Percentiles rank a stretch among this genome's conserved stretches.
Evolutionary conservation across 2,113 vertebrate species (phyloP).

Genomic region (Terrapene triunguis): DNA sequence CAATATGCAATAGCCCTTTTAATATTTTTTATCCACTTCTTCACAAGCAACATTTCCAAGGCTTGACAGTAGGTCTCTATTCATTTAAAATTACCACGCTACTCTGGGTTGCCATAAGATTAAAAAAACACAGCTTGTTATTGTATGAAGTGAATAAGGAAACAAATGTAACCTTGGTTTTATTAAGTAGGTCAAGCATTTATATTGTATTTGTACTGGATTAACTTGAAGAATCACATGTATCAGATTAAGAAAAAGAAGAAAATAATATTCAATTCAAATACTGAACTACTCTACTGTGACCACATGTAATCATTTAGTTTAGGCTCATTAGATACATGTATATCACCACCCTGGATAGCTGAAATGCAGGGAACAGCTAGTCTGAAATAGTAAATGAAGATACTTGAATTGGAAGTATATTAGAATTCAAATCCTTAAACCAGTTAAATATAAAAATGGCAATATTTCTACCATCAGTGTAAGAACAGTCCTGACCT

Average conservation of each 20-base stretch:
- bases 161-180: constrained; percentile 41
- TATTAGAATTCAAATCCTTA: not conserved
- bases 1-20: not conserved
- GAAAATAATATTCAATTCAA: not conserved
- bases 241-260: not conserved
- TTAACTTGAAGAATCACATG: not conserved
- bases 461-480: not conserved
- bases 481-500: not conserved
- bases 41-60: constrained; percentile 17
- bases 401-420: not conserved
- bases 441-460: not conserved
- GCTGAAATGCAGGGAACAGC: not conserved
- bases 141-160: constrained; percentile 28
- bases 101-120: not conserved
- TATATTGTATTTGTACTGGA: not conserved
- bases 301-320: not conserved
- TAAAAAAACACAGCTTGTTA: constrained; percentile 17
- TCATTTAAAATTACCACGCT: constrained; percentile 59
- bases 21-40: not conserved
- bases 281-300: not conserved
- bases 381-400: not conserved
- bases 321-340: not conserved
- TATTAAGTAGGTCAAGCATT: constrained; percentile 11
- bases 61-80: constrained; percentile 32
- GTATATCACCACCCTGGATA: not conserved